phyloP scores from a whole-genome alignment of 2,888 invertebrate genomes.

The Trissoscelio sp. region DNA sequence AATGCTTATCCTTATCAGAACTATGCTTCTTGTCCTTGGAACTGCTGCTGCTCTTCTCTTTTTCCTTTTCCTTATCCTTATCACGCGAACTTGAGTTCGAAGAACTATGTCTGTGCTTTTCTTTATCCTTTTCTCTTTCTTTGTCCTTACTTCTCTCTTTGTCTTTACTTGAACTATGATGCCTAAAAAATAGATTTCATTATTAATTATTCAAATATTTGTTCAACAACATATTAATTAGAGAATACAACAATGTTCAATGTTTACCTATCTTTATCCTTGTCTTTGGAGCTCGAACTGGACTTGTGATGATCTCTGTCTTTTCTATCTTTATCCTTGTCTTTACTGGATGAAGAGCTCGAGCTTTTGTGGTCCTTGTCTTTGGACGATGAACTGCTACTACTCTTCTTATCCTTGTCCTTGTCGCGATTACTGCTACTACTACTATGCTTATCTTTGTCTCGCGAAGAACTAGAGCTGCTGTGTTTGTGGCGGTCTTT shows the following conservation, averaged over 20 bases:
- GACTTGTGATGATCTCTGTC: conserved; percentile 83
- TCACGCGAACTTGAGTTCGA: conserved; percentile 81
- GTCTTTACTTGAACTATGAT: conserved; percentile 83
- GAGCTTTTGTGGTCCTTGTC: conserved; percentile 81
- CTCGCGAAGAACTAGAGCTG: conserved; percentile 79
- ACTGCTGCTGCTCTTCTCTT: conserved; percentile 77
- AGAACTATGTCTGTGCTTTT: conserved; percentile 83
- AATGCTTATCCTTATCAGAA: conserved; percentile 79
- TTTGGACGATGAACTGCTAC: conserved; percentile 83
- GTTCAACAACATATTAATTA: too few relatives aligned
- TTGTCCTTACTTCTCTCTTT: conserved; percentile 83
- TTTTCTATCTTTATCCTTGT: conserved; percentile 83
- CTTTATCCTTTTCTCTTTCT: conserved; percentile 80
- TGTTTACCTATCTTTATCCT: conserved; percentile 76
- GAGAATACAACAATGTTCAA: too few relatives aligned
- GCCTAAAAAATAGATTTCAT: conserved; percentile 69
- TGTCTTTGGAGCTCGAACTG: conserved; percentile 81
- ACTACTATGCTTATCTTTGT: conserved; percentile 84
- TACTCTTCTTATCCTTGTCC: conserved; percentile 84
- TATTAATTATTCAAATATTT: background rate
- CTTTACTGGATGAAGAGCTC: conserved; percentile 82
- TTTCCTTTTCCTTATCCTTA: conserved; percentile 81
- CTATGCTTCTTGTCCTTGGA: conserved; percentile 81
- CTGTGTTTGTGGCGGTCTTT: conserved; percentile 86
- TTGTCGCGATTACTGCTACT: conserved; percentile 82